phyloP scores from a whole-genome alignment of 1,140 invertebrate species.

The Probaryconus sp. region DNA sequence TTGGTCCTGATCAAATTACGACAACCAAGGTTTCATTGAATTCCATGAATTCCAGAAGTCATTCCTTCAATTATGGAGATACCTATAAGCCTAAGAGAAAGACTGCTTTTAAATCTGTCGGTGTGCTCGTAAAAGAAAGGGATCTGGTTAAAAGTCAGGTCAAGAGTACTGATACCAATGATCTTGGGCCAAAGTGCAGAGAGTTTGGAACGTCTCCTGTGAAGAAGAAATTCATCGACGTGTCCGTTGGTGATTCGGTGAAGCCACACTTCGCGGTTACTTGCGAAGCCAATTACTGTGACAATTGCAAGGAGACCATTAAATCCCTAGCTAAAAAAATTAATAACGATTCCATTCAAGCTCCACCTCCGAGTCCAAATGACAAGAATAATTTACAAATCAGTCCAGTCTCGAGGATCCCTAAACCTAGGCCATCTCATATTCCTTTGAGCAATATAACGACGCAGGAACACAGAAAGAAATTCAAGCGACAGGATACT shows the following conservation, averaged over 20 bases:
- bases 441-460: conserved; percentile 61
- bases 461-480: conserved; percentile 61
- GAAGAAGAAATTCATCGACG: conserved; percentile 77
- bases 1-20: conserved; percentile 66
- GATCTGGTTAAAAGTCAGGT: conserved; percentile 64
- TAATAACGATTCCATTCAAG: conserved; percentile 53
- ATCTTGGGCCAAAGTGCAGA: conserved; percentile 64
- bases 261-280: conserved; percentile 79
- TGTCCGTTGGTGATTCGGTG: conserved; percentile 79
- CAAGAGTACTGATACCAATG: conserved; percentile 70
- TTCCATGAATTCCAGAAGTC: conserved; percentile 70
- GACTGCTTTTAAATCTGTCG: conserved; percentile 62
- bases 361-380: conserved; percentile 2
- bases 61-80: conserved; percentile 73
- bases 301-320: conserved; percentile 82
- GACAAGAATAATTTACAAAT: conserved; percentile 56
- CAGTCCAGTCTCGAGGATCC: conserved; percentile 68
- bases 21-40: conserved; percentile 64
- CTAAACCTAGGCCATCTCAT: conserved; percentile 71
- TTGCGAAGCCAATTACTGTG: conserved; percentile 81
- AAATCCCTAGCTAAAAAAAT: conserved; percentile 72
- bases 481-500: conserved; percentile 73
- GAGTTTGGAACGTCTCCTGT: conserved; percentile 77
- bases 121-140: conserved; percentile 57
- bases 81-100: conserved; percentile 61